These are phyloP conservation scores for Brachionus paranguensis DNA, from an alignment of 1,140 invertebrate genomes.

Conservation along the genomic window DNA sequence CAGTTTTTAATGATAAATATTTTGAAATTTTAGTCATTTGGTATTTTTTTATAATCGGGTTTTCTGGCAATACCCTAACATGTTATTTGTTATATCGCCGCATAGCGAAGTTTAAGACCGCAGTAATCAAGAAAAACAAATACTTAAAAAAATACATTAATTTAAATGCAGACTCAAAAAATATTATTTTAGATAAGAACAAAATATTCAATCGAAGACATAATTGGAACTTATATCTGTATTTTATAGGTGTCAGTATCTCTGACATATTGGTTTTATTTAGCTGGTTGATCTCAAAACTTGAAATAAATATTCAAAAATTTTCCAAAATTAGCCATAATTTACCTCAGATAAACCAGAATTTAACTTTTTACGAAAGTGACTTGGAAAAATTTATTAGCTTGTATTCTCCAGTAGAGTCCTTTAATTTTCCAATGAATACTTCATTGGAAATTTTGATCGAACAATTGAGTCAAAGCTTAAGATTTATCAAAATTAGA, in stretches of 20 bases:
- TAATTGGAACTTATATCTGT: constrained; percentile 35
- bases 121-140: not conserved
- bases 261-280: constrained; percentile 30
- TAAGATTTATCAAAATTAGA: constrained; percentile 4
- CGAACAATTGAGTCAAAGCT: not conserved
- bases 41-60: constrained; percentile 20
- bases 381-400: not conserved
- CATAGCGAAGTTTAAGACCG: not conserved
- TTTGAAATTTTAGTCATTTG: constrained; percentile 12
- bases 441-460: not conserved
- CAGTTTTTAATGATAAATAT: not conserved
- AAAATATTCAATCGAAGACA: not conserved
- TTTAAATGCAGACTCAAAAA: not conserved
- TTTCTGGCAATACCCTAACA: not conserved
- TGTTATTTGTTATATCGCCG: not conserved
- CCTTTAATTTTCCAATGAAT: not conserved
- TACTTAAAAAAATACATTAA: not conserved
- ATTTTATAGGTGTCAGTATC: constrained; percentile 13
- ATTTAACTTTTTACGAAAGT: not conserved
- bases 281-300: constrained; percentile 21
- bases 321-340: not conserved
- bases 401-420: not conserved
- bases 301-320: not conserved
- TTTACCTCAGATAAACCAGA: not conserved
- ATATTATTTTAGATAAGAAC: not conserved